Evolutionary conservation across 2,888 invertebrate genomes (phyloP).

Genomic region (Ommatoiulus sabulosus): DNA sequence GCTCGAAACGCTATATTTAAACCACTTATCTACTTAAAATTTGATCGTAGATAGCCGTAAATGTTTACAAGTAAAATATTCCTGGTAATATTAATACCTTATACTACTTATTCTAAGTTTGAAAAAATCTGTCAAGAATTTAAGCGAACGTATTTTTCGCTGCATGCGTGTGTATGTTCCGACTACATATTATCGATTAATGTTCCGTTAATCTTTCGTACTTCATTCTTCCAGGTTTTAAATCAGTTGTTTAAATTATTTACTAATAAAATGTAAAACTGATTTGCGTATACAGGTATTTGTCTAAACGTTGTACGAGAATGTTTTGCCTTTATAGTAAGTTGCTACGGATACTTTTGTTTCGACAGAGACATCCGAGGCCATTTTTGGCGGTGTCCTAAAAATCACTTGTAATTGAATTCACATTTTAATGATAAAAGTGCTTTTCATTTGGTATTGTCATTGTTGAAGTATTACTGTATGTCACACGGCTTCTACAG

Average conservation of each 20-base stretch:
- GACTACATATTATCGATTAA: neutral
- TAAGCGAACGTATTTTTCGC: neutral
- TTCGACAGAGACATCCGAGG: no score
- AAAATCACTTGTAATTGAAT: no score
- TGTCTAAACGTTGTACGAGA: no score
- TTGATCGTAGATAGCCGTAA: constrained; percentile 17
- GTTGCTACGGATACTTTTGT: no score
- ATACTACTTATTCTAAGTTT: neutral
- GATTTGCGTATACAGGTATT: no score
- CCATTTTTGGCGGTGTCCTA: no score
- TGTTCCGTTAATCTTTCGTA: neutral
- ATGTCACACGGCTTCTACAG: no score
- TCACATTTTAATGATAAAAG: no score
- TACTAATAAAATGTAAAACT: neutral
- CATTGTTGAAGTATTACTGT: no score
- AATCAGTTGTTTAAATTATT: neutral
- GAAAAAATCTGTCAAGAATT: neutral
- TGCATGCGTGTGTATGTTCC: neutral
- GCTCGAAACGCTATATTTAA: neutral
- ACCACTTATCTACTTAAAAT: constrained; percentile 32
- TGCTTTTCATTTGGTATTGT: no score
- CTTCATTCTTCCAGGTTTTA: neutral
- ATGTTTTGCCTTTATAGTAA: no score
- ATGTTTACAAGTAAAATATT: neutral
- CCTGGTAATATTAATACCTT: neutral